Evolutionary conservation across 1,140 invertebrate species (phyloP).

Genomic region (Luehdorfia chinensis): DNA sequence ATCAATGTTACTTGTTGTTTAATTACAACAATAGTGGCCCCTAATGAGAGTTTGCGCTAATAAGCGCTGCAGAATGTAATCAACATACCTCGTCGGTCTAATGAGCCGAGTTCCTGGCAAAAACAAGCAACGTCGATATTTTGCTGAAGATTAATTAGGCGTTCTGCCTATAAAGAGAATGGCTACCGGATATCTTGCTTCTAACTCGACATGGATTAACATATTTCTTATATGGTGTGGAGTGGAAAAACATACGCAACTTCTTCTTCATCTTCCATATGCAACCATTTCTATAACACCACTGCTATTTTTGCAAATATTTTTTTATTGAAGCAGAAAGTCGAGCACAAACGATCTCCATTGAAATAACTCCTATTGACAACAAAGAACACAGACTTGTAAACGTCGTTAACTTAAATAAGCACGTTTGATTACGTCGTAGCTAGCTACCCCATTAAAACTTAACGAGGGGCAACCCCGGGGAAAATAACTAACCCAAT

Average conservation of each 20-base stretch:
- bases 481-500: conserved; percentile 77
- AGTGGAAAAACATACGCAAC: conserved; percentile 16
- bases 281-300: no score
- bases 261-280: no score
- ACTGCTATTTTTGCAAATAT: no score
- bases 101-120: conserved; percentile 72
- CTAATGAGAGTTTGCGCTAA: conserved; percentile 75
- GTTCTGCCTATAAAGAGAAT: conserved; percentile 57
- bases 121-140: conserved; percentile 69
- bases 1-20: conserved; percentile 66
- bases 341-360: conserved; percentile 6
- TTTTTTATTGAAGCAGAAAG: neutral
- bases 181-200: conserved; percentile 46
- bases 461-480: conserved; percentile 74
- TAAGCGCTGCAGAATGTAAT: conserved; percentile 75
- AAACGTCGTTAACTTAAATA: conserved; percentile 76
- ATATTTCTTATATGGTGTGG: conserved; percentile 35
- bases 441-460: conserved; percentile 76
- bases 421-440: conserved; percentile 75
- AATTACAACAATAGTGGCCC: conserved; percentile 76
- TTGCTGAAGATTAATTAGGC: conserved; percentile 73
- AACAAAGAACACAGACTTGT: conserved; percentile 60
- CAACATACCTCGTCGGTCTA: conserved; percentile 74
- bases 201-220: conserved; percentile 47
- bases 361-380: conserved; percentile 59